Evolutionary conservation across 1,140 invertebrate genomes (phyloP), one percentile per base, ranked within the genome.

Genomic region (Macrotrachela quadricornifera): DNA sequence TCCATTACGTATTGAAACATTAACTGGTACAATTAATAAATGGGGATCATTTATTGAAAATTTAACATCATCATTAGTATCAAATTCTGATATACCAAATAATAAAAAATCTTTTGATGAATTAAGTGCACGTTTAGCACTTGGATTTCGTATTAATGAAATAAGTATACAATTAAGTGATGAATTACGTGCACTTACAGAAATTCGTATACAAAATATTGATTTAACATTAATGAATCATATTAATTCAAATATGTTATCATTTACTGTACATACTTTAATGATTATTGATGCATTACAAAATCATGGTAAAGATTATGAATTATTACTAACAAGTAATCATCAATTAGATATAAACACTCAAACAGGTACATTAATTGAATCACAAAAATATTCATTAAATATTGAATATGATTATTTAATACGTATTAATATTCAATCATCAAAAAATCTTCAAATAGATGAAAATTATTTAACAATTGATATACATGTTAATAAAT

Each of bases 231-330:
- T 30, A 30, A 30, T 30, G 2, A 30, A 30, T 30, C 21, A 30
- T 30, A 4, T 30, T 2, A 2, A 30, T 30, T 30, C 21, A 30
- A 30, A 30, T 30, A 30, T 30, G 21, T 30, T 30, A 30, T 78
- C 79, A 0, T 75, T 94, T 41, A 84, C 82, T 38, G 85, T 95
- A 12, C 85, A 91, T 67, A 84, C 84, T 57, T 73, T 95, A 47
- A 71, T 94, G 11, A 66, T 95, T 11, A 87, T 88, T 0, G 88
- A 95, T 73, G 87, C 86, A 44, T 72, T 92, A 57, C 88, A 95
- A 67, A 85, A 82, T 10, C 90, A 85, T 70, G 87, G 88, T 0
- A 79, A 80, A 2, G 87, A 95, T 71, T 95, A 90, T 74, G 87
- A 92, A 64, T 69, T 94, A 10, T 71, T 94, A 1, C 78, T 91